Conservation (phyloP, 2,113 vertebrate genomes). For the Turnix velox region DNA sequence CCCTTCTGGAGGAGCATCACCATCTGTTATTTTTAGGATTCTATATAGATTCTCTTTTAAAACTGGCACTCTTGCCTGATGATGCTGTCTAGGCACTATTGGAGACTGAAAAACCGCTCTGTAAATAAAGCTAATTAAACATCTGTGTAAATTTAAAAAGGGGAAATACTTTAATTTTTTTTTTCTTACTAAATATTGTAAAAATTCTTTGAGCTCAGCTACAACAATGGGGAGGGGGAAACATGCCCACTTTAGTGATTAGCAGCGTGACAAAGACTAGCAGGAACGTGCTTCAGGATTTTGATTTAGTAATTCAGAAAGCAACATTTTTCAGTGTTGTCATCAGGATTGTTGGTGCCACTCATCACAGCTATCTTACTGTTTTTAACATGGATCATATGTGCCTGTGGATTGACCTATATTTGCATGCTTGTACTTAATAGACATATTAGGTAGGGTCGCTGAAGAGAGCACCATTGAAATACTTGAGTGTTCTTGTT, state of each 20-base stretch:
- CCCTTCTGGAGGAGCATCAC: slow-evolving; percentile 78
- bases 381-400: slow-evolving; percentile 77
- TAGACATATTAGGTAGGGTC: slow-evolving; percentile 75
- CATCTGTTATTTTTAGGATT: slow-evolving; percentile 86
- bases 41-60: slow-evolving; percentile 86
- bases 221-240: slow-evolving; percentile 75
- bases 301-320: slow-evolving; percentile 73
- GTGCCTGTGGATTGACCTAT: slow-evolving; percentile 81
- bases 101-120: slow-evolving; percentile 87
- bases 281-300: slow-evolving; percentile 79
- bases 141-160: slow-evolving; percentile 92
- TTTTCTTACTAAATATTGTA: slow-evolving; percentile 88
- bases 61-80: slow-evolving; percentile 80
- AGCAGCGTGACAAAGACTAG: slow-evolving; percentile 76
- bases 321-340: slow-evolving; percentile 72
- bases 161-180: slow-evolving; percentile 90
- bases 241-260: slow-evolving; percentile 77
- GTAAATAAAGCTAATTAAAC: slow-evolving; percentile 97
- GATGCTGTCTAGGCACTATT: slow-evolving; percentile 80
- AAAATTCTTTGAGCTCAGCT: slow-evolving; percentile 85
- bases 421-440: slow-evolving; percentile 83
- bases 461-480: slow-evolving; percentile 76
- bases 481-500: slow-evolving; percentile 59
- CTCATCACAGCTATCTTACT: slow-evolving; percentile 77
- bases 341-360: slow-evolving; percentile 73